Evolutionary conservation across 2,888 invertebrate species (phyloP).

Genomic region (Latrodectus hesperus): DNA sequence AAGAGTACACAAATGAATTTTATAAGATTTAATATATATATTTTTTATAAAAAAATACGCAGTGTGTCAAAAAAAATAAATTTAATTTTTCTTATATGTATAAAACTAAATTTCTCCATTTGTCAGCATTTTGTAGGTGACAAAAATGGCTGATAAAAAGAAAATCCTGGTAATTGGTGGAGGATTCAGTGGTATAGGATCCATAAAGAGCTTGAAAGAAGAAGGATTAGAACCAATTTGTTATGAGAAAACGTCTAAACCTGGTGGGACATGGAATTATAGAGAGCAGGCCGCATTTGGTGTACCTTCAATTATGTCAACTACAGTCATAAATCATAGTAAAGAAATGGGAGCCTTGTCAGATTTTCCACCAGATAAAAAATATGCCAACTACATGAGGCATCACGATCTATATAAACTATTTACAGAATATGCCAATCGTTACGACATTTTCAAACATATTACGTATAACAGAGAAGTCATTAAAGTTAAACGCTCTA

Average conservation of each 20-base stretch:
- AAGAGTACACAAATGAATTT: no score
- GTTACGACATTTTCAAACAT: conserved; percentile 46
- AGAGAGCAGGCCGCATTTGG: conserved; percentile 69
- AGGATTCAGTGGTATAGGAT: conserved; percentile 75
- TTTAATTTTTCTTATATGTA: no score
- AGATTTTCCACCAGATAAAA: conserved; percentile 41
- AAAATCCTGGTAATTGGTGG: conserved; percentile 74
- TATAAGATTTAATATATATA: no score
- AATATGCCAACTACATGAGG: conserved; percentile 56
- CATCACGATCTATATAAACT: conserved; percentile 29
- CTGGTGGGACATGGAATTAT: conserved; percentile 74
- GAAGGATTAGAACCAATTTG: conserved; percentile 74
- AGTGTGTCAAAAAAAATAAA: no score
- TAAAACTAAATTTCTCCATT: no score
- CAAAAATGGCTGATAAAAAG: conserved; percentile 42
- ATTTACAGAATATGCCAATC: conserved; percentile 30
- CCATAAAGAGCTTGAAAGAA: conserved; percentile 74
- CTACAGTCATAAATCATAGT: conserved; percentile 75
- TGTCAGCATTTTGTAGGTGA: not conserved
- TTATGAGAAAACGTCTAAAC: conserved; percentile 73
- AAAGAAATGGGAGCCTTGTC: conserved; percentile 73
- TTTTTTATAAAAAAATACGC: no score
- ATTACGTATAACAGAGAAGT: conserved; percentile 60
- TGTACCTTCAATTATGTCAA: conserved; percentile 73
- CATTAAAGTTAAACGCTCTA: conserved; percentile 35